Conservation (phyloP, 2,797 vertebrate genomes). For the Delichon dasypus region DNA sequence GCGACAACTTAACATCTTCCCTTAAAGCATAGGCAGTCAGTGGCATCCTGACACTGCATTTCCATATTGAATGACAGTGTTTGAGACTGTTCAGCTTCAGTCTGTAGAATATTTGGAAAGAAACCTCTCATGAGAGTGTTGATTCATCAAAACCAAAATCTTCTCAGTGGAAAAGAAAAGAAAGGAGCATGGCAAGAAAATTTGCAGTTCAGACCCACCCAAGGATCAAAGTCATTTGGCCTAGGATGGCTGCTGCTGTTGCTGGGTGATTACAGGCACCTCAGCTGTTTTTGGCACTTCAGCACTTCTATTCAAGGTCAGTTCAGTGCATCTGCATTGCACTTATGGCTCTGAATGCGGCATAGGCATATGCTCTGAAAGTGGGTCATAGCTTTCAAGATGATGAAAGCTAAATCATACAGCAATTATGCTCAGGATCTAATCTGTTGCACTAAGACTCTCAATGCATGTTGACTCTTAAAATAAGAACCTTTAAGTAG, state of each 20-base stretch:
- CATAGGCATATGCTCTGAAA: not conserved
- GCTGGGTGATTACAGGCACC: not conserved
- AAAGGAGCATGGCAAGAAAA: not conserved
- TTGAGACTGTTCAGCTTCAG: not conserved
- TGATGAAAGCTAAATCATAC: conserved; percentile 21
- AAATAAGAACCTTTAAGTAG: not conserved
- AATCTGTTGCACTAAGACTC: not conserved
- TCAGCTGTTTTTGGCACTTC: conserved; percentile 12
- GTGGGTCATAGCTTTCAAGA: conserved; percentile 1
- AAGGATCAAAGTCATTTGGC: not conserved
- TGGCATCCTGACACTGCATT: not conserved
- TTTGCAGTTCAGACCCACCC: not conserved
- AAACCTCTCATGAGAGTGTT: not conserved
- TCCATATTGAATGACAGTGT: not conserved
- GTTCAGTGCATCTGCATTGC: not conserved
- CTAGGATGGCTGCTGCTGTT: not conserved
- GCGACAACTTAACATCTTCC: not conserved
- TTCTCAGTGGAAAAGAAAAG: not conserved
- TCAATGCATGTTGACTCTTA: not conserved
- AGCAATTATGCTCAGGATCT: not conserved
- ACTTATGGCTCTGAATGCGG: not conserved
- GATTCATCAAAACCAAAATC: not conserved
- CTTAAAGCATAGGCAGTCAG: not conserved
- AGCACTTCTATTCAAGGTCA: conserved; percentile 13
- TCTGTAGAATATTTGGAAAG: not conserved